Base-by-base conservation (phyloP, 2,797 vertebrate genomes). In the Thamnophis elegans region DNA sequence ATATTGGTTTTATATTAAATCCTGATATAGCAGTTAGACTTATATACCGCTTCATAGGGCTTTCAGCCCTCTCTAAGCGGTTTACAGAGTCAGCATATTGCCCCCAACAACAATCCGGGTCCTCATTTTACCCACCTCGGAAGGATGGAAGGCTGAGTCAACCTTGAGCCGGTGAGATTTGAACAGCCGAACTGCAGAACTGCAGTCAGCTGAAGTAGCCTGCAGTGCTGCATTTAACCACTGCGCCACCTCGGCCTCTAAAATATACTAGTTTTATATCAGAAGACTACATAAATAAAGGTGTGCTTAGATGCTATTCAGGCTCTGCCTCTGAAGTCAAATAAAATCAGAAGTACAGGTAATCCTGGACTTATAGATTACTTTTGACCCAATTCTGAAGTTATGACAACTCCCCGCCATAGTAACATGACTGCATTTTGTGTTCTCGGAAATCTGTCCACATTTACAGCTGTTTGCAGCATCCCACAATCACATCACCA, bases 1-100 rank as follows among this genome's bases (percentile, higher is more conserved):
- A 94, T 90, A 26, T 85, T 92, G 89, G 94, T 96, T 93, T 90
- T 28, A 13, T 91, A 55, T 87, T 65, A 12, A 78, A 47, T 25
- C 9, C 20, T 47, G 73, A n/a, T n/a, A n/a, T n/a, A n/a, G n/a
- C n/a, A n/a, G n/a, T n/a, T n/a, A n/a, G n/a, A n/a, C n/a, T n/a
- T n/a, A n/a, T n/a, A n/a, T n/a, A n/a, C n/a, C n/a, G n/a, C n/a
- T n/a, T n/a, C n/a, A n/a, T n/a, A n/a, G n/a, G n/a, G n/a, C n/a
- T n/a, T n/a, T n/a, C n/a, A n/a, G n/a, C n/a, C n/a, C n/a, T n/a
- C n/a, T n/a, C n/a, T n/a, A n/a, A n/a, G n/a, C n/a, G n/a, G n/a
- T n/a, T n/a, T n/a, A n/a, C n/a, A n/a, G n/a, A n/a, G n/a, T n/a
- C n/a, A n/a, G n/a, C n/a, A n/a, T n/a, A n/a, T n/a, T n/a, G n/a